Conservation (phyloP, 64 coral and sea anemone species). For the Acropora yongei region DNA sequence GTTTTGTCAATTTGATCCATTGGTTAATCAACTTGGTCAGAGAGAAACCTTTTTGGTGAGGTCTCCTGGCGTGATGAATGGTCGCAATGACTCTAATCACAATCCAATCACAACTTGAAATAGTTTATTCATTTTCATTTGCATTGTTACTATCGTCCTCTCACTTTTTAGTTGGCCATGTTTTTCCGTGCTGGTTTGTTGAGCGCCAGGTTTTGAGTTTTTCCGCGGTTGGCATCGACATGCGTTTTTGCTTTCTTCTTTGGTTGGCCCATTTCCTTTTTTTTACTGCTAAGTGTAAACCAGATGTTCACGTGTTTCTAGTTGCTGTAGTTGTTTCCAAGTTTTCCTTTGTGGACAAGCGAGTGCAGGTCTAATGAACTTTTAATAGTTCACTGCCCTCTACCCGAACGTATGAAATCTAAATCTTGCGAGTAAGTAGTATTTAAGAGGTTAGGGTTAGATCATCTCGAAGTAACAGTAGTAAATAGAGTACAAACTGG, state of each 20-base stretch:
- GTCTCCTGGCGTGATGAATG: no score
- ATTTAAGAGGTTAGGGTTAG: no score
- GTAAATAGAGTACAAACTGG: neutral
- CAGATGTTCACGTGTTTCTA: neutral
- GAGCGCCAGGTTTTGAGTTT: neutral
- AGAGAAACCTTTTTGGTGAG: no score
- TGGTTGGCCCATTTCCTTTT: no score
- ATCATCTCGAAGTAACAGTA: neutral
- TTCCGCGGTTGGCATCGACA: neutral
- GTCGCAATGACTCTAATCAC: neutral
- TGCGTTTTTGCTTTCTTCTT: no score
- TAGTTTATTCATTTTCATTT: neutral
- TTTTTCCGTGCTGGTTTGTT: neutral
- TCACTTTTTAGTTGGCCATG: neutral
- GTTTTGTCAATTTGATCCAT: neutral
- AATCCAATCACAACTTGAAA: neutral
- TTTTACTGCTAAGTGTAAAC: neutral
- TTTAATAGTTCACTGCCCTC: no score
- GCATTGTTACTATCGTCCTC: no score
- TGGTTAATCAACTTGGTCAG: neutral
- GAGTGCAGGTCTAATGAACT: neutral
- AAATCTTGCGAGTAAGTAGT: neutral
- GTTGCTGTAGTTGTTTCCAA: neutral
- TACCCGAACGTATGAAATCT: neutral
- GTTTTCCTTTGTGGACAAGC: neutral